Evolutionary conservation across 2,888 invertebrate genomes (phyloP).

Genomic region (Pterobdella sp.): DNA sequence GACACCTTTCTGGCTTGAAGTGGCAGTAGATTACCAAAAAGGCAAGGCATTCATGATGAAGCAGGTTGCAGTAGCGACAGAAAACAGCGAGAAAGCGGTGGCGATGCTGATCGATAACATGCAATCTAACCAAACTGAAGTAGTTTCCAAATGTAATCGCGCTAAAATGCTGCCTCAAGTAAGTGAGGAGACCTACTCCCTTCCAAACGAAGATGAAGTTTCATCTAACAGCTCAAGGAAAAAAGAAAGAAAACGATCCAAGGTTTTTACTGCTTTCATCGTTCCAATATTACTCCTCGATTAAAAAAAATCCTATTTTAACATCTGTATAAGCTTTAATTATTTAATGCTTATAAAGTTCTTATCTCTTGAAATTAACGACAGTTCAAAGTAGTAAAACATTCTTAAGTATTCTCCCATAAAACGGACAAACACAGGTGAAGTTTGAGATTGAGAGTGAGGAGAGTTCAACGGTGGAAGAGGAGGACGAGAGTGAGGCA

Average conservation of each 20-base stretch:
- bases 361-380: no score
- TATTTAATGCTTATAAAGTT: no score
- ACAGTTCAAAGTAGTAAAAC: no score
- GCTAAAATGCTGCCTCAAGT: background rate
- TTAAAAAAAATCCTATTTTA: no score
- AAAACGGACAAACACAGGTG: no score
- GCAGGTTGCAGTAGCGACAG: slow-evolving; percentile 5
- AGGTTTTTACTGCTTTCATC: no score
- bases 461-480: slow-evolving; percentile 7
- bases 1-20: slow-evolving; percentile 19
- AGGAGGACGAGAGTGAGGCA: background rate
- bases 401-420: no score
- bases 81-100: slow-evolving; percentile 17
- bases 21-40: slow-evolving; percentile 22
- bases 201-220: background rate
- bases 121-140: background rate
- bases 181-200: background rate
- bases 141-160: background rate
- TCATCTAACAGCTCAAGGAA: background rate
- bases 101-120: slow-evolving; percentile 5
- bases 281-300: no score
- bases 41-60: slow-evolving; percentile 21
- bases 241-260: background rate
- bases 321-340: no score
- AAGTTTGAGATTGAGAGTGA: slow-evolving; percentile 11